Percentiles rank a stretch among this genome's conserved stretches.
These are phyloP conservation scores for Hippocampus zosterae DNA, from an alignment of 2,113 vertebrate species.

Conservation along the genomic window DNA sequence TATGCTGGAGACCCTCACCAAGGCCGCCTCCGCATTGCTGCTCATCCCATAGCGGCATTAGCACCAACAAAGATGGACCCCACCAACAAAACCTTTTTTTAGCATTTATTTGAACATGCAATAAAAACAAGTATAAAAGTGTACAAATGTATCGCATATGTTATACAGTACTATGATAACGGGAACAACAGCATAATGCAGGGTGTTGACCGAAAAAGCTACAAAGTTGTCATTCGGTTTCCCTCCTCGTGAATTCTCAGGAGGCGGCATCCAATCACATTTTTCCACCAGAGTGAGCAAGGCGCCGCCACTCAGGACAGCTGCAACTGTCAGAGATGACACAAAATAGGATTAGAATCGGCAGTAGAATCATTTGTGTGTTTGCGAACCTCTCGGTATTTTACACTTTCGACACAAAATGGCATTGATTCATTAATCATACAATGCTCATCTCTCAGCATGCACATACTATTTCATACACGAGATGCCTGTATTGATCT, in stretches of 20 bases:
- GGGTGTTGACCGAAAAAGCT: not conserved
- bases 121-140: not conserved
- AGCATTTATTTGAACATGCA: not conserved
- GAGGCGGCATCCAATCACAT: not conserved
- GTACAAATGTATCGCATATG: not conserved
- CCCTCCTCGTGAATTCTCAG: not conserved
- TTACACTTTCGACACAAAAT: no score
- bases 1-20: slow-evolving; percentile 79
- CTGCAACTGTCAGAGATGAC: slow-evolving; percentile 24
- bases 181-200: not conserved
- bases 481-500: no score
- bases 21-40: slow-evolving; percentile 80
- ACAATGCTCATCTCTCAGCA: no score
- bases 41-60: slow-evolving; percentile 77
- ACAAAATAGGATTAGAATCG: not conserved
- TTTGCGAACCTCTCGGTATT: no score
- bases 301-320: slow-evolving; percentile 10
- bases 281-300: not conserved
- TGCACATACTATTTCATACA: no score
- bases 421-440: no score
- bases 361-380: not conserved
- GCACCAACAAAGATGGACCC: not conserved
- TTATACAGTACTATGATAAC: not conserved
- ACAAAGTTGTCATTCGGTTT: not conserved
- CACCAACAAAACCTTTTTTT: not conserved